These are phyloP conservation scores for Torymus aiolomorphi DNA, from an alignment of 2,888 invertebrate genomes.

Conservation along the genomic window DNA sequence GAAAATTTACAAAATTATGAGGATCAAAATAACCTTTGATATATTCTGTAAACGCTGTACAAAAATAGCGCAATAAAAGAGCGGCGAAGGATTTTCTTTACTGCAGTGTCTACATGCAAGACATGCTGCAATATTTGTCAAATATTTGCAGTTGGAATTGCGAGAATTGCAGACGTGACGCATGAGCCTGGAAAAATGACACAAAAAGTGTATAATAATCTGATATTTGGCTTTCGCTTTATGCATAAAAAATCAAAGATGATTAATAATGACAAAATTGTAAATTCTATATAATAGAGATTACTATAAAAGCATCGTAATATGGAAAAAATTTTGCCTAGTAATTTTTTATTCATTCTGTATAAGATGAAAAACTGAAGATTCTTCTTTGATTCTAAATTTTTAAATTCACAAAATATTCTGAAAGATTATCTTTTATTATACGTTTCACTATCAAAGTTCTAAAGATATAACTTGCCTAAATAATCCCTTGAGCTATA, in stretches of 20 bases:
- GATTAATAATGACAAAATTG: background rate
- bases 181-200: constrained; percentile 17
- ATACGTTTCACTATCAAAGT: background rate
- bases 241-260: background rate
- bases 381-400: too few relatives aligned
- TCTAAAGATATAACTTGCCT: background rate
- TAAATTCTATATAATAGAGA: too few relatives aligned
- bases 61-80: background rate
- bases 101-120: background rate
- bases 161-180: constrained; percentile 19
- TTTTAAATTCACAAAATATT: too few relatives aligned
- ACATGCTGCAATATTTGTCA: constrained; percentile 11
- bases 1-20: background rate
- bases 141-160: constrained; percentile 43
- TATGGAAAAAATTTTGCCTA: too few relatives aligned
- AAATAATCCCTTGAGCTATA: background rate
- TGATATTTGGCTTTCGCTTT: background rate
- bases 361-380: too few relatives aligned
- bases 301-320: too few relatives aligned
- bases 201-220: background rate
- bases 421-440: background rate
- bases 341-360: too few relatives aligned
- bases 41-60: constrained; percentile 1
- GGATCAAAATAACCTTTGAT: background rate
- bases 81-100: background rate